Percentiles rank a stretch among this genome's conserved stretches.
These are phyloP conservation scores for Sarotherodon lohbergeri DNA, from an alignment of 2,113 vertebrate genomes.

Conservation along the genomic window DNA sequence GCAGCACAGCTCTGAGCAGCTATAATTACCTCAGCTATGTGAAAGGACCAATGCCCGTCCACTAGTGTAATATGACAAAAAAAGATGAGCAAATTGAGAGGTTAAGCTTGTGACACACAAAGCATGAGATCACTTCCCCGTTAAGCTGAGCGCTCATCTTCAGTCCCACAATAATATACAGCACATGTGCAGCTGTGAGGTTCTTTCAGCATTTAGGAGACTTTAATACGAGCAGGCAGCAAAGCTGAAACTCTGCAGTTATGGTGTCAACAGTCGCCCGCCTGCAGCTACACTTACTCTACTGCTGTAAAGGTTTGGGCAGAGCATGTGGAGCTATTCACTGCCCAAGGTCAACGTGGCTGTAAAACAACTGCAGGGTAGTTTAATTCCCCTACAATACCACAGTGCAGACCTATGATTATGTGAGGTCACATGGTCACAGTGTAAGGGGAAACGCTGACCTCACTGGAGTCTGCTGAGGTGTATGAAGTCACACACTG, in stretches of 20 bases:
- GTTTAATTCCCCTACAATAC: neutral
- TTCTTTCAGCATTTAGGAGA: neutral
- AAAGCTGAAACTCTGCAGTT: neutral
- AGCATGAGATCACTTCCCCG: neutral
- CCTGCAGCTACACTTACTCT: neutral
- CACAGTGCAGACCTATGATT: conserved; percentile 21
- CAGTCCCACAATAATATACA: neutral
- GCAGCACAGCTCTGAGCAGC: neutral
- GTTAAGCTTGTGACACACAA: neutral
- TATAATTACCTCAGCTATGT: neutral
- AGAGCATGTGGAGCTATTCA: neutral
- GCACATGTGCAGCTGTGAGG: neutral
- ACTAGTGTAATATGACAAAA: neutral
- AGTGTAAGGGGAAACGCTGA: neutral
- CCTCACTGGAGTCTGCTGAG: neutral
- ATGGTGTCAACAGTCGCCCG: neutral
- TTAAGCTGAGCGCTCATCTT: neutral
- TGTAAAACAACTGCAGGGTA: neutral
- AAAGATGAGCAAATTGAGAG: neutral
- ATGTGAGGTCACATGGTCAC: neutral
- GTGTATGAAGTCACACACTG: neutral
- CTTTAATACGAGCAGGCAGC: neutral
- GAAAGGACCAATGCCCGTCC: neutral
- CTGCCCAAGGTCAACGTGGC: neutral
- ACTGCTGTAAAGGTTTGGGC: neutral